Conservation (phyloP, 2,888 invertebrate genomes). For the Drosophila stalkeri region DNA sequence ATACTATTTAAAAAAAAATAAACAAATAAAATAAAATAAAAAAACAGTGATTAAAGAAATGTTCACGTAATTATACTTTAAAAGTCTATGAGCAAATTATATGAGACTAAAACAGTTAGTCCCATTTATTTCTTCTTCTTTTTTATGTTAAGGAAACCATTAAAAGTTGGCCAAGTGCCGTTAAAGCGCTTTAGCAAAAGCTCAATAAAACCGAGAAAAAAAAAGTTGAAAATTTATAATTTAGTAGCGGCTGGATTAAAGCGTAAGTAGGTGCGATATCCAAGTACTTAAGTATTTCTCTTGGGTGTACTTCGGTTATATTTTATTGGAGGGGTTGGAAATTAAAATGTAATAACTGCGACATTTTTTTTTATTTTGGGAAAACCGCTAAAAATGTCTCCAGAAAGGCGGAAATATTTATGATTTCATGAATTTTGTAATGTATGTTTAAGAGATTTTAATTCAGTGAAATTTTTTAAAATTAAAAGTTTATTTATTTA, state of each 20-base stretch:
- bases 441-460: too few species aligned
- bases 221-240: conserved; percentile 7
- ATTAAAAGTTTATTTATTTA: too few species aligned
- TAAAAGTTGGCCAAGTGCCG: conserved; percentile 44
- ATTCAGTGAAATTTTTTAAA: too few species aligned
- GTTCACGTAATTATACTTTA: conserved; percentile 11
- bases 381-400: too few species aligned
- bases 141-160: conserved; percentile 24
- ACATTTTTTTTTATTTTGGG: conserved; percentile 1
- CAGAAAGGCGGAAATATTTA: background rate
- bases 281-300: conserved; percentile 8
- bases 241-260: conserved; percentile 1
- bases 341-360: conserved; percentile 1
- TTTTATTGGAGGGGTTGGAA: background rate
- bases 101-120: conserved; percentile 8
- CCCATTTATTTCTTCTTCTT: conserved; percentile 2
- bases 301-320: background rate
- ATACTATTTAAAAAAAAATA: background rate
- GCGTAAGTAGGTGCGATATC: background rate
- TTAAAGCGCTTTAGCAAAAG: conserved; percentile 38
- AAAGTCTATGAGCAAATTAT: background rate
- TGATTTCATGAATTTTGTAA: background rate
- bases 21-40: background rate
- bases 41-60: conserved; percentile 6
- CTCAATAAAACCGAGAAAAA: conserved; percentile 13